Conservation (phyloP, 2,113 vertebrate species). For the Poecilia latipinna region DNA sequence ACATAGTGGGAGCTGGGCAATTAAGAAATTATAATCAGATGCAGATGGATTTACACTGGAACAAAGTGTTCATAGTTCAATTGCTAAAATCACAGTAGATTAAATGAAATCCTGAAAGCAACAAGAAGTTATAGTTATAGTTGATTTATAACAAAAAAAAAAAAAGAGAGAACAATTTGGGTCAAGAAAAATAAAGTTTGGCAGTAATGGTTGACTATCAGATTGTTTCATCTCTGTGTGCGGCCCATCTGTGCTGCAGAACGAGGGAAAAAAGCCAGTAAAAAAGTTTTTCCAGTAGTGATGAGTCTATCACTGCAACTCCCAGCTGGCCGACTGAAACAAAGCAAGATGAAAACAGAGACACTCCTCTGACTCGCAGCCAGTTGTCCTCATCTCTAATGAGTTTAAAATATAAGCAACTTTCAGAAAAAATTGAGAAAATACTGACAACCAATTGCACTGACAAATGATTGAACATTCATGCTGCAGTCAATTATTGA, state of each 20-base stretch:
- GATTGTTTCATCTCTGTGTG: conserved; percentile 13
- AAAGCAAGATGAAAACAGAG: conserved; percentile 52
- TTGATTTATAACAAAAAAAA: neutral
- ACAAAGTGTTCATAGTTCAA: neutral
- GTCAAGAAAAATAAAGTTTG: conserved; percentile 35
- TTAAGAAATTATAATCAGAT: neutral
- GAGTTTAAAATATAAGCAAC: neutral
- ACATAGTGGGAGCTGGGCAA: neutral
- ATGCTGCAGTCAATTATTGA: neutral
- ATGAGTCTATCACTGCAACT: conserved; percentile 56
- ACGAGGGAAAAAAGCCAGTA: conserved; percentile 37
- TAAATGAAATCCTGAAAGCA: neutral
- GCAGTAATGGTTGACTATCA: conserved; percentile 14
- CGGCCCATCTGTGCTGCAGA: conserved; percentile 52
- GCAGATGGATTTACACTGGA: neutral
- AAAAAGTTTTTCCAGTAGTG: conserved; percentile 35
- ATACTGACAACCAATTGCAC: neutral
- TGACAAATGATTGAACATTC: neutral
- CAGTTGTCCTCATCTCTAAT: conserved; percentile 16
- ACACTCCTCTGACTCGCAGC: conserved; percentile 33
- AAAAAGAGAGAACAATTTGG: conserved; percentile 7
- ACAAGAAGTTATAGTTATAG: neutral
- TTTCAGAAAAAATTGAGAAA: conserved; percentile 15
- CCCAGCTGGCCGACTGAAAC: conserved; percentile 52
- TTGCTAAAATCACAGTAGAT: neutral